These are phyloP conservation scores for Drosophila fuyamai DNA, from an alignment of 1,140 invertebrate species.

Conservation along the genomic window DNA sequence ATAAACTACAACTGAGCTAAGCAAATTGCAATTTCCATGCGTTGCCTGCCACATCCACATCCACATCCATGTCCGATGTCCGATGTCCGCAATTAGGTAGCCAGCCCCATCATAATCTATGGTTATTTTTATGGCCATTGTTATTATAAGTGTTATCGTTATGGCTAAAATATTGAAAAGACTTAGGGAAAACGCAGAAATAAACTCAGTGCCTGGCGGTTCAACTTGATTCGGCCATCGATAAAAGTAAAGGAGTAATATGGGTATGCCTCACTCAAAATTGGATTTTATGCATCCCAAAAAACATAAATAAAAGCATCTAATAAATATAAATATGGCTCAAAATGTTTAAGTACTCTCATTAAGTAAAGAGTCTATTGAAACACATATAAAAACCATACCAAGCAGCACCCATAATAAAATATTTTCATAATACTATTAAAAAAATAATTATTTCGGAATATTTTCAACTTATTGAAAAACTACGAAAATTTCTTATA, in stretches of 20 bases:
- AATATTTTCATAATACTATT: no score
- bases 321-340: no score
- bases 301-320: no score
- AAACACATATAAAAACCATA: no score
- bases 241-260: neutral
- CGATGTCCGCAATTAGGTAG: slow-evolving; percentile 48
- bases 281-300: no score
- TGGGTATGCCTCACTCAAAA: no score
- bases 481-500: no score
- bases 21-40: slow-evolving; percentile 61
- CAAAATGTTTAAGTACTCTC: no score
- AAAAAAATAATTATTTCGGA: no score
- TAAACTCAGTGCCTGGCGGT: slow-evolving; percentile 13
- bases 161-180: slow-evolving; percentile 38
- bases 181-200: slow-evolving; percentile 8
- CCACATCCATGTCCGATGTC: neutral
- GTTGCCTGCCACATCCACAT: slow-evolving; percentile 34
- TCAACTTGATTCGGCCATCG: neutral
- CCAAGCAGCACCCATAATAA: no score
- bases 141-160: slow-evolving; percentile 43
- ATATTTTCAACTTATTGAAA: no score
- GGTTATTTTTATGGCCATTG: slow-evolving; percentile 65
- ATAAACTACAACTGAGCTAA: slow-evolving; percentile 27
- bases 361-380: no score
- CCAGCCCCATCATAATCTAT: slow-evolving; percentile 56